phyloP scores from a whole-genome alignment of 2,888 invertebrate genomes.

The Pemphredon lugubris region DNA sequence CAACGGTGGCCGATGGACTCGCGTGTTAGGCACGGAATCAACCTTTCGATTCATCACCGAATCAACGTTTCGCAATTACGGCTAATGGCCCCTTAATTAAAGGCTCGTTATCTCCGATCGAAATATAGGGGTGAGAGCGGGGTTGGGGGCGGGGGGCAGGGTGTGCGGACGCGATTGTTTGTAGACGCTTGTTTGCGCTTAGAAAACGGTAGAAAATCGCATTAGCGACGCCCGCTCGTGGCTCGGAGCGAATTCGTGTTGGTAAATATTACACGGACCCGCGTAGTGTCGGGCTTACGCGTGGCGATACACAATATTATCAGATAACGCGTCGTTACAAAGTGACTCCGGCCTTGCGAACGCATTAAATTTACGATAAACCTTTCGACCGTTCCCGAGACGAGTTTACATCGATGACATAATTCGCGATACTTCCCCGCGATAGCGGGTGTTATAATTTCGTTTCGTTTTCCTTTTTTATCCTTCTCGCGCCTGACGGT shows the following conservation, averaged over 20 bases:
- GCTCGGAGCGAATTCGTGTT: background rate
- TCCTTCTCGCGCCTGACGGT: too few species aligned
- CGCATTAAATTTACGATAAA: constrained; percentile 15
- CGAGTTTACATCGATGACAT: background rate
- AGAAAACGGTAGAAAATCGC: background rate
- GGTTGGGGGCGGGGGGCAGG: too few species aligned
- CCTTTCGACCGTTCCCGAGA: background rate
- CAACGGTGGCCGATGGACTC: constrained; percentile 11
- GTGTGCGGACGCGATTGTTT: constrained; percentile 1
- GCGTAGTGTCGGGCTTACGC: constrained; percentile 4
- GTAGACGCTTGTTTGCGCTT: constrained; percentile 4
- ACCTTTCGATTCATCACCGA: constrained; percentile 44
- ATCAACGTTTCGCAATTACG: constrained; percentile 17
- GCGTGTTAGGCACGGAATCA: constrained; percentile 23
- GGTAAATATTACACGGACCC: constrained; percentile 18
- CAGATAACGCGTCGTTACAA: constrained; percentile 16
- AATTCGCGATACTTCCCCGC: constrained; percentile 2
- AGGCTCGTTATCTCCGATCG: constrained; percentile 11
- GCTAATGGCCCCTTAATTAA: constrained; percentile 16
- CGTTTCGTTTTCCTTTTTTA: too few species aligned
- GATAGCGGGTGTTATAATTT: too few species aligned
- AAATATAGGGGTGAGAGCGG: background rate
- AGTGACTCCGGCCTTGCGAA: constrained; percentile 20
- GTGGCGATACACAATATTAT: constrained; percentile 18
- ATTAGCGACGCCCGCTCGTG: background rate